Percentiles rank a stretch among this genome's conserved stretches.
Evolutionary conservation across 2,113 vertebrate genomes (phyloP).

Genomic region (Ariopsis seemanni): DNA sequence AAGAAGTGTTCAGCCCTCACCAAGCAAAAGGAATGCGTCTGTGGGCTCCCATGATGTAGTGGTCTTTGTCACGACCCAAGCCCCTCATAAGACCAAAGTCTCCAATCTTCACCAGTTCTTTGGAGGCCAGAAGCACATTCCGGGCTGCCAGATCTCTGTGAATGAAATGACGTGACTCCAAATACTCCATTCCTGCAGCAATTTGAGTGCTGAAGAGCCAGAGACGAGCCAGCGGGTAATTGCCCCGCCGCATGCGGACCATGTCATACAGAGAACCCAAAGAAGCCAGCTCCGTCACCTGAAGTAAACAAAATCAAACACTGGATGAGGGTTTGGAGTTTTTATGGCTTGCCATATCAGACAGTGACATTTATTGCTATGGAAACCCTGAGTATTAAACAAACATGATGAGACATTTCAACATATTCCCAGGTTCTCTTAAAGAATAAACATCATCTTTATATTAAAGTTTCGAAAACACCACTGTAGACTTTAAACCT

Average conservation of each 20-base stretch:
- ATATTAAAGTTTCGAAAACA: not conserved
- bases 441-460: not conserved
- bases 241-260: constrained; percentile 69
- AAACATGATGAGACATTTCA: not conserved
- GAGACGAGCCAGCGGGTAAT: constrained; percentile 75
- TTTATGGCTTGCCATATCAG: not conserved
- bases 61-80: constrained; percentile 71
- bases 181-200: constrained; percentile 82
- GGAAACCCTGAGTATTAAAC: not conserved
- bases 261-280: constrained; percentile 81
- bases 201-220: constrained; percentile 83
- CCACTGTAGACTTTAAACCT: not conserved
- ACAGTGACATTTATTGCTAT: not conserved
- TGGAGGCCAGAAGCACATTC: constrained; percentile 80
- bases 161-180: constrained; percentile 79
- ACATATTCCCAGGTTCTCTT: not conserved
- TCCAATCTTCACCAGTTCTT: constrained; percentile 80
- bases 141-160: constrained; percentile 86
- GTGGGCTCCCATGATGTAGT: constrained; percentile 84
- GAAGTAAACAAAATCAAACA: not conserved
- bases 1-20: constrained; percentile 64
- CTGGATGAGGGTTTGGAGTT: not conserved
- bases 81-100: constrained; percentile 87
- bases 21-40: constrained; percentile 86
- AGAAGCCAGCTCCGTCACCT: constrained; percentile 85